Percentiles rank a stretch among this genome's conserved stretches.
These are phyloP conservation scores for Ardeotis arabs DNA, from an alignment of 2,113 vertebrate species.

Conservation along the genomic window DNA sequence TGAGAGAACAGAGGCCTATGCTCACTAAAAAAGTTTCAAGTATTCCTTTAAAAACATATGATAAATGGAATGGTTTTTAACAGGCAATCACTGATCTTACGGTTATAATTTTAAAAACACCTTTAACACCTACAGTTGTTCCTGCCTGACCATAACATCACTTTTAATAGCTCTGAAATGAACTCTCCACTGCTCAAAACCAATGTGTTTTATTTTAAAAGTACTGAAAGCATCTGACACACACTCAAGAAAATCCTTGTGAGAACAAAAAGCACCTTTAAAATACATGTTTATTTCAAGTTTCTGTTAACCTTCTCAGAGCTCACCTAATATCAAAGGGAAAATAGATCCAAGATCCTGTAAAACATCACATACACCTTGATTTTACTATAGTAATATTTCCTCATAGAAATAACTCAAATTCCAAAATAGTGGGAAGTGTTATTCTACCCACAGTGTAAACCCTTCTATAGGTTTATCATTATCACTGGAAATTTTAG, in stretches of 20 bases:
- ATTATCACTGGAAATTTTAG: not conserved
- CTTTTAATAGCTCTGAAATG: not conserved
- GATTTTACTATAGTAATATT: not conserved
- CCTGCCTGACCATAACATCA: not conserved
- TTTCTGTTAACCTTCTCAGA: not conserved
- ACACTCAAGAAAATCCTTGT: not conserved
- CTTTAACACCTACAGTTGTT: not conserved
- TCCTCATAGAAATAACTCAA: not conserved
- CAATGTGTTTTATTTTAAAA: not conserved
- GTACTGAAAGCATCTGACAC: not conserved
- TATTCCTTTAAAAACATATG: not conserved
- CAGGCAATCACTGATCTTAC: not conserved
- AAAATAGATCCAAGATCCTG: not conserved
- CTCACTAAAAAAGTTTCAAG: not conserved
- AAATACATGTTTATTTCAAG: not conserved
- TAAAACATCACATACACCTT: not conserved
- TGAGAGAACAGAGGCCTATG: not conserved
- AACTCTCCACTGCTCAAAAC: not conserved
- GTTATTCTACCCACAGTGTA: not conserved
- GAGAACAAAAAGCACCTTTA: not conserved
- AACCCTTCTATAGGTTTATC: not conserved
- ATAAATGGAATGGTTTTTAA: not conserved
- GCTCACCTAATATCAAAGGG: not conserved
- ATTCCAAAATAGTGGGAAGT: not conserved
- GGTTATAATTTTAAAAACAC: not conserved